A percentile compares a stretch with the other conserved stretches of the same genome.
Evolutionary conservation across 2,797 vertebrate genomes (phyloP).

Genomic region (Notolepis coatsorum): DNA sequence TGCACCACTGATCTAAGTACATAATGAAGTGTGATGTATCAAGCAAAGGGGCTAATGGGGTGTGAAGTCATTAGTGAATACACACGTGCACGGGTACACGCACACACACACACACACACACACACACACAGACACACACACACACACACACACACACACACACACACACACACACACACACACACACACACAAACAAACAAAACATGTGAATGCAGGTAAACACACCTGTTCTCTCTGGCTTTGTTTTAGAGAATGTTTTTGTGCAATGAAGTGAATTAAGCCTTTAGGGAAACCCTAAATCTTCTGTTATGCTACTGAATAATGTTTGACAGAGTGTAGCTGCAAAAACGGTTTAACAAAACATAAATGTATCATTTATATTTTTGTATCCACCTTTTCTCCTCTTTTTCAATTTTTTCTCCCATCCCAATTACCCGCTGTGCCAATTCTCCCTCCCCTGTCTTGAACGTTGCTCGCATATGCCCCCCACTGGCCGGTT

Average conservation of each 20-base stretch:
- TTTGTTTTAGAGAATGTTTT: background rate
- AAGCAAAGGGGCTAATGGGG: constrained; percentile 81
- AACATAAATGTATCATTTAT: background rate
- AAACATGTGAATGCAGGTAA: constrained; percentile 21
- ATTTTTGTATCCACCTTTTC: no score
- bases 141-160: constrained; percentile 10
- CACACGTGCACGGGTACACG: constrained; percentile 29
- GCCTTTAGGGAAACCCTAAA: constrained; percentile 38
- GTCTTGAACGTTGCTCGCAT: no score
- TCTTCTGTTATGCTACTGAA: constrained; percentile 34
- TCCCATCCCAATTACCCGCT: no score
- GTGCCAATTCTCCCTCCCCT: no score
- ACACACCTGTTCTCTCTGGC: constrained; percentile 43
- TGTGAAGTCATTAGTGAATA: constrained; percentile 77
- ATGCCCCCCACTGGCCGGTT: no score
- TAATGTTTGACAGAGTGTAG: constrained; percentile 24
- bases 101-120: background rate
- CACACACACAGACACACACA: constrained; percentile 12
- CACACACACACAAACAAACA: constrained; percentile 19
- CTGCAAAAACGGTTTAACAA: constrained; percentile 32
- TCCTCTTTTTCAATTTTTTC: no score
- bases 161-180: constrained; percentile 7
- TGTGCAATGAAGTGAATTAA: constrained; percentile 37
- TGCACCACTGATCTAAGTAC: constrained; percentile 71
- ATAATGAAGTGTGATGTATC: constrained; percentile 87